Evolutionary conservation across 2,888 invertebrate genomes (phyloP).

Genomic region (Heliconius erato): DNA sequence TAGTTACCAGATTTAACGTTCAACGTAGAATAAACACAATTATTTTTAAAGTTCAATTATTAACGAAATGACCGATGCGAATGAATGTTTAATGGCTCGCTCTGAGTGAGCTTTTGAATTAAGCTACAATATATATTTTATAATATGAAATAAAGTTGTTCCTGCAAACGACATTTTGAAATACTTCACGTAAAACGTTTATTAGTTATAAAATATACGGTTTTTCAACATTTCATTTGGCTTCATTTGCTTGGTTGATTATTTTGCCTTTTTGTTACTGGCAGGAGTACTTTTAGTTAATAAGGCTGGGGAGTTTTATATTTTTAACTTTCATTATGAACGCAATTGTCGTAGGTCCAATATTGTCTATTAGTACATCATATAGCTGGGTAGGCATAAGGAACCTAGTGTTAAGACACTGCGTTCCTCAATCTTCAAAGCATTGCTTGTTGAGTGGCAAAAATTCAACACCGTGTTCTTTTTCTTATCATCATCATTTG

Average conservation of each 20-base stretch:
- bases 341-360: background rate
- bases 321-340: background rate
- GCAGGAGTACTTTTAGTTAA: background rate
- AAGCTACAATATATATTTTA: constrained; percentile 21
- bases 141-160: constrained; percentile 18
- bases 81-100: constrained; percentile 30
- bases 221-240: constrained; percentile 3
- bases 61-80: constrained; percentile 24
- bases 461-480: background rate
- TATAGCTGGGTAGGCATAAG: background rate
- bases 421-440: background rate
- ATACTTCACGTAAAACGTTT: background rate
- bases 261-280: background rate
- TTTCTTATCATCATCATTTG: background rate
- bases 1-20: background rate
- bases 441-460: background rate
- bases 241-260: background rate
- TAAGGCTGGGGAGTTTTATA: background rate
- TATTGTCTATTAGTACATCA: background rate
- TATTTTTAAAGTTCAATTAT: constrained; percentile 27
- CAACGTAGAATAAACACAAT: background rate
- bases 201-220: background rate
- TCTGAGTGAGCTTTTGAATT: constrained; percentile 24
- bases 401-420: background rate
- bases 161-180: constrained; percentile 7